Percentiles rank a stretch among this genome's conserved stretches.
These are phyloP conservation scores for human DNA, from an alignment of 2,113 vertebrate genomes.

Conservation along the genomic window GRCh38 chr1:100579501-100580000, in stretches of 20 bases:
- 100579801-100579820: no score
- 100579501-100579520: not conserved
- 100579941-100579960: no score
- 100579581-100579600: not conserved
- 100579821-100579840: no score
- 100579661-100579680: not conserved
- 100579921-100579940: no score
- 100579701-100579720: not conserved
- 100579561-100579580: not conserved
- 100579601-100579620: not conserved
- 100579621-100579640: not conserved
- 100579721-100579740: not conserved
- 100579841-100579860: no score
- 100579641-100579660: not conserved
- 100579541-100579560: not conserved
- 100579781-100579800: no score
- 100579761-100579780: no score
- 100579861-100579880: no score
- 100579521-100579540: not conserved
- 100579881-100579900: no score
- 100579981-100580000: not conserved
- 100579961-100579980: no score
- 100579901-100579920: no score
- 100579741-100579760: no score
- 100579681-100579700: not conserved